phyloP scores from a whole-genome alignment of 2,888 invertebrate genomes.

The Nephrocerus scutellatus region DNA sequence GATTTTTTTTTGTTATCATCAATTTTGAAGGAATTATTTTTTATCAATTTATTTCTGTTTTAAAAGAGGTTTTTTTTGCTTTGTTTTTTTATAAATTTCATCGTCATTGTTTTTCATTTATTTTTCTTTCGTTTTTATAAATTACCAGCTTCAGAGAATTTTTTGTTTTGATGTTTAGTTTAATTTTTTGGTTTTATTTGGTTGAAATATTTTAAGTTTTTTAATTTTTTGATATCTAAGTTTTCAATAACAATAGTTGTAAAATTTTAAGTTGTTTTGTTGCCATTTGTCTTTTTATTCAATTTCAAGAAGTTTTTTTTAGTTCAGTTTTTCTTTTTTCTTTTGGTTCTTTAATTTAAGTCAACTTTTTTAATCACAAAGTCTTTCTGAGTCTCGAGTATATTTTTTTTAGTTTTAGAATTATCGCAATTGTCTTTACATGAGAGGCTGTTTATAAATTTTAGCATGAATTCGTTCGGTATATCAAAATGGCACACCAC shows the following conservation, averaged over 20 bases:
- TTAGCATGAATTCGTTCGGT: no score
- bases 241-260: slow-evolving; percentile 6
- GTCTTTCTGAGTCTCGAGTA: neutral
- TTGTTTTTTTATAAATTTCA: neutral
- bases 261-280: slow-evolving; percentile 3
- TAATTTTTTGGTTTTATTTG: neutral
- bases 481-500: no score
- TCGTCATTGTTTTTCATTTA: neutral
- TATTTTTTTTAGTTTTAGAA: neutral
- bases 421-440: no score
- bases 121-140: slow-evolving; percentile 3
- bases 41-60: no score
- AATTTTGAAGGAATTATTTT: neutral
- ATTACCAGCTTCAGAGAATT: neutral
- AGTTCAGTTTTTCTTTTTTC: slow-evolving; percentile 4
- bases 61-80: slow-evolving; percentile 6
- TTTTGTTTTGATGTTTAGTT: slow-evolving; percentile 4
- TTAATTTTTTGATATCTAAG: slow-evolving; percentile 2
- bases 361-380: neutral
- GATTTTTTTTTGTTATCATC: neutral
- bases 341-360: neutral
- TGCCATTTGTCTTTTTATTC: slow-evolving; percentile 2
- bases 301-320: slow-evolving; percentile 6
- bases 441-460: no score
- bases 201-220: slow-evolving; percentile 7